phyloP scores from a whole-genome alignment of 2,888 invertebrate genomes.

The Tipula vernalis region DNA sequence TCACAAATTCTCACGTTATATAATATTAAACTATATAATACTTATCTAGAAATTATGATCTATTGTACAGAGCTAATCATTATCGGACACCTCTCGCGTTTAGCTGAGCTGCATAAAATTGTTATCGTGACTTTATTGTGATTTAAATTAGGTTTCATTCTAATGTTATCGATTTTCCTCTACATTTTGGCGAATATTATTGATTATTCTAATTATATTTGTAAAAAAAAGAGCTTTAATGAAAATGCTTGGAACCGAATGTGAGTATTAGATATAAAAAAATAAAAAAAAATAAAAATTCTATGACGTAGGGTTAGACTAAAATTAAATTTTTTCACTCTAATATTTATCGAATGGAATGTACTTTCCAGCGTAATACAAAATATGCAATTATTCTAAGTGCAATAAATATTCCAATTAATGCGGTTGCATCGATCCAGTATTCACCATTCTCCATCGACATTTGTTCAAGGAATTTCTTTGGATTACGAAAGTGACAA shows the following conservation, averaged over 20 bases:
- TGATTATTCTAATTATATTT: not conserved
- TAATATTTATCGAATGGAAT: conserved; percentile 36
- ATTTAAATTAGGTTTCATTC: not conserved
- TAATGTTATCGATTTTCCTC: not conserved
- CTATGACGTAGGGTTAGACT: not conserved
- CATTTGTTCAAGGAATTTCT: conserved; percentile 74
- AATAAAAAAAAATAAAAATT: not conserved
- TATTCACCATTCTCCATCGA: conserved; percentile 66
- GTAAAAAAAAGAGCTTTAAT: not conserved
- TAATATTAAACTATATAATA: not conserved
- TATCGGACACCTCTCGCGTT: not conserved
- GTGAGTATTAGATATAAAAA: not conserved
- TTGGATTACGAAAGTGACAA: conserved; percentile 71
- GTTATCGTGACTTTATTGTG: not conserved
- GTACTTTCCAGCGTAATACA: conserved; percentile 68
- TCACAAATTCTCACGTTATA: not conserved
- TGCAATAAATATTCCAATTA: conserved; percentile 65
- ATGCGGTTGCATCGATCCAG: conserved; percentile 74
- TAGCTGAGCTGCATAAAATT: not conserved
- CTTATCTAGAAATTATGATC: not conserved
- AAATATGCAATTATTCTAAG: conserved; percentile 69
- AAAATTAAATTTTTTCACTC: not conserved
- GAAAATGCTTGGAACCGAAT: not conserved
- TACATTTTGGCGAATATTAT: not conserved
- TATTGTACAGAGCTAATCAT: not conserved